These are phyloP conservation scores for Drosophila busckii DNA, from an alignment of 1,140 invertebrate species.

Conservation along the genomic window DNA sequence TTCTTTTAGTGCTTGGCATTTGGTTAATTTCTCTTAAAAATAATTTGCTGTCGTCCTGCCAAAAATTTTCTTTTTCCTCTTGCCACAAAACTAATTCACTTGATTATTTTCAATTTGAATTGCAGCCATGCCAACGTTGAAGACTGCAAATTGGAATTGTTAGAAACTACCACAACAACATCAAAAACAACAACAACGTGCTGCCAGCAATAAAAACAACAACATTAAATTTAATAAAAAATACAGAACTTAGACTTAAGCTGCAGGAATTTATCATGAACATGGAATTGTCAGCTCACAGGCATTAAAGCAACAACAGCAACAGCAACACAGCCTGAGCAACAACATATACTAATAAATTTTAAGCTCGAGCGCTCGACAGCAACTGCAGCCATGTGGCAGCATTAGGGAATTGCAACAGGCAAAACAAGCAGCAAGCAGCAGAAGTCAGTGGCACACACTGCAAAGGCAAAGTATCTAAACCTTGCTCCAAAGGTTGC, in stretches of 20 bases:
- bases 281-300: conserved; percentile 58
- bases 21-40: no score
- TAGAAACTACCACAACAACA: conserved; percentile 34
- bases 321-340: conserved; percentile 4
- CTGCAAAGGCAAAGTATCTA: conserved; percentile 9
- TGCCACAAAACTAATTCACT: conserved; percentile 22
- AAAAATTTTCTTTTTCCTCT: neutral
- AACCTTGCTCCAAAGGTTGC: conserved; percentile 40
- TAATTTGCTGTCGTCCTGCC: neutral
- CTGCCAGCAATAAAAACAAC: conserved; percentile 40
- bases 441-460: conserved; percentile 3
- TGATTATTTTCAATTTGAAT: conserved; percentile 22
- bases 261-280: conserved; percentile 43
- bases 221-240: conserved; percentile 12
- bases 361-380: no score
- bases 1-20: no score
- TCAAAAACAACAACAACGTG: conserved; percentile 32
- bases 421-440: conserved; percentile 1
- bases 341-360: no score
- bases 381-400: conserved; percentile 36
- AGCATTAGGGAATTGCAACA: conserved; percentile 21
- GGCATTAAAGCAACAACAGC: conserved; percentile 14
- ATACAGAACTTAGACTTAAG: conserved; percentile 7
- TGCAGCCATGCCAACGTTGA: conserved; percentile 58
- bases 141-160: conserved; percentile 70